Base-by-base conservation (phyloP, 2,888 invertebrate genomes). In the Epinotia ramella region DNA sequence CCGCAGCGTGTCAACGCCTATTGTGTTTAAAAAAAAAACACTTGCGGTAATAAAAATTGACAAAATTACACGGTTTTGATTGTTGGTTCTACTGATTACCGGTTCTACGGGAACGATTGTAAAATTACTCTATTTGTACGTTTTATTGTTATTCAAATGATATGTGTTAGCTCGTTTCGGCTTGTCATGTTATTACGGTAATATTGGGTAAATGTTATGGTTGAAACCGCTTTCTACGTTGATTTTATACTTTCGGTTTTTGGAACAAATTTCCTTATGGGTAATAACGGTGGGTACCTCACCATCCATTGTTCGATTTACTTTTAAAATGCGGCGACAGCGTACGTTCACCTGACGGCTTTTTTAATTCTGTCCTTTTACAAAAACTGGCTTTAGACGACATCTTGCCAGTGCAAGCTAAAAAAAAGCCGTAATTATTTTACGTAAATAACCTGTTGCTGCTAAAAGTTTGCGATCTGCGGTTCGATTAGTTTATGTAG, bases 1-100 rank as follows among this genome's bases (percentile, higher is more conserved):
- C 89, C 87, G 88, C 89, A 92, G 88, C 90, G 87, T 91, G 94
- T 94, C 94, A 94, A 89, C 94, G 92, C 92, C 88, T 90, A 89
- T 93, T 91, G 86, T 87, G 84, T 81, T 88, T 86, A 86, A 85
- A 82, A 79, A 81, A 79, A 83, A 88, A 88, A 88, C 87, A 87
- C 85, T 87, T 89, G 90, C 86, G 90, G 93, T 91, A 88, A 88
- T 86, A 92, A 91, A 91, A 91, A 91, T 91, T 90, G 87, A 89
- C 88, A 88, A 92, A 92, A 93, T 91, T 91, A 93, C 88, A 90
- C 81, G 87, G 86, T 84, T 86, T 87, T 91, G 92, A 91, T 91
- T 91, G 93, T 87, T 82, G 89, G 91, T 90, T 90, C 89, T 88
- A 86, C 90, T 91, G 92, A 93, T 94, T 93, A 91, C 92, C 89